These are phyloP conservation scores for Sclerurus mexicanus DNA, from an alignment of 2,113 vertebrate species.

Conservation along the genomic window DNA sequence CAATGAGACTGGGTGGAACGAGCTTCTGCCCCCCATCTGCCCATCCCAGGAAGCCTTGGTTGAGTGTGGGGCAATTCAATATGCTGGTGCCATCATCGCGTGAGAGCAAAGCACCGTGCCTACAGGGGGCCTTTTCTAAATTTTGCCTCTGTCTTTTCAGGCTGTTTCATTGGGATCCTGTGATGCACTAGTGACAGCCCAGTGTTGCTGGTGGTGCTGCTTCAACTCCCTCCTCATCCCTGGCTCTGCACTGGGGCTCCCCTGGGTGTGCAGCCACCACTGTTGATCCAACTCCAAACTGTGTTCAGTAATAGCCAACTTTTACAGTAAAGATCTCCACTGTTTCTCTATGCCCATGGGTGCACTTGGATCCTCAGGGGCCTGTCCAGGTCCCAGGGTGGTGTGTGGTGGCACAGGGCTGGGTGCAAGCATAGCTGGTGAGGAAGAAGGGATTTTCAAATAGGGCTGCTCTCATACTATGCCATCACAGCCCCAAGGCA, in stretches of 20 bases:
- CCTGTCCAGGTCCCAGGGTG: background rate
- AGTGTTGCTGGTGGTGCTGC: background rate
- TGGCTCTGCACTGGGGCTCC: accelerated
- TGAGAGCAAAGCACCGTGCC: background rate
- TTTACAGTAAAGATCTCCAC: accelerated
- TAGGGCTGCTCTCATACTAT: background rate
- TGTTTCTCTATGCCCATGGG: background rate
- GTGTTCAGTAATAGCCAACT: background rate
- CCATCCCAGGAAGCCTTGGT: accelerated
- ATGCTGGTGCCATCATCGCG: background rate
- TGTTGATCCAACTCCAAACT: background rate
- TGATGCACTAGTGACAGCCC: background rate
- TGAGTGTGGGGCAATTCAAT: background rate
- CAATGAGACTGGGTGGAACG: background rate
- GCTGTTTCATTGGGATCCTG: background rate
- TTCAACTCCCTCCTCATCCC: background rate
- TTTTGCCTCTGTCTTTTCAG: background rate
- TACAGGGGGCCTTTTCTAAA: background rate
- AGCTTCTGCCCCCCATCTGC: accelerated
- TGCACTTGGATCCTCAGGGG: background rate
- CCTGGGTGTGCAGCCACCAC: accelerated
- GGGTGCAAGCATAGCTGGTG: background rate
- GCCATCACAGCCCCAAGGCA: background rate
- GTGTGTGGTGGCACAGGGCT: background rate
- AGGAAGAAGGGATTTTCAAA: background rate